Conservation (phyloP, 2,797 vertebrate species). For the Scomberomorus guttatus region DNA sequence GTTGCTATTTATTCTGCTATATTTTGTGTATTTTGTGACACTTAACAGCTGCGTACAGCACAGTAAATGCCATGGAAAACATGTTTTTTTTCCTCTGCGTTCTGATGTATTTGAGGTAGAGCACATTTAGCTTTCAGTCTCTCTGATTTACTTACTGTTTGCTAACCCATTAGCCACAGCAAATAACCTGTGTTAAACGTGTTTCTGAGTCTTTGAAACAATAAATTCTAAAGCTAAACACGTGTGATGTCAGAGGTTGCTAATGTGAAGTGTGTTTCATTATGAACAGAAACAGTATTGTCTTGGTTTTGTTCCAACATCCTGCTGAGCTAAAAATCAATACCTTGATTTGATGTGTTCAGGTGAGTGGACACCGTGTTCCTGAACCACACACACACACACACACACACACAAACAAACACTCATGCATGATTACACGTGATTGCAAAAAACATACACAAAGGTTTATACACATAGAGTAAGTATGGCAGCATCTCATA, state of each 20-base stretch:
- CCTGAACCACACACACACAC: not conserved
- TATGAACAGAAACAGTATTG: not conserved
- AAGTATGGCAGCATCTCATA: not conserved
- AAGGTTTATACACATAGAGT: not conserved
- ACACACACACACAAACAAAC: not conserved
- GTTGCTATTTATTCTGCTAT: no score
- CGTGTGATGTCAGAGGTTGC: not conserved
- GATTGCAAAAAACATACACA: not conserved
- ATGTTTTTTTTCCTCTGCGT: not conserved
- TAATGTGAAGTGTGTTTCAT: not conserved
- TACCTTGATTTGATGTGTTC: not conserved
- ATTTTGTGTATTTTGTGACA: no score
- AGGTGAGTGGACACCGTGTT: not conserved
- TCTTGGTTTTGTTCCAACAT: not conserved
- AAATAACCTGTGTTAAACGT: not conserved
- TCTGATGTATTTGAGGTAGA: not conserved
- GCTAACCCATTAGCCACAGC: not conserved
- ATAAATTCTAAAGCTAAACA: not conserved
- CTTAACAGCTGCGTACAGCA: no score
- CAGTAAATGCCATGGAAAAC: not conserved
- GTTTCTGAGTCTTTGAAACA: not conserved
- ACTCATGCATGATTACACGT: no score
- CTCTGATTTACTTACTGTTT: not conserved
- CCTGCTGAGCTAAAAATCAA: constrained; percentile 4
- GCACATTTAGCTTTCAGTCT: not conserved